Percentiles rank a stretch among this genome's conserved stretches.
Conservation (phyloP, 92 coral and sea anemone species). For the Phenganax stokvisi region DNA sequence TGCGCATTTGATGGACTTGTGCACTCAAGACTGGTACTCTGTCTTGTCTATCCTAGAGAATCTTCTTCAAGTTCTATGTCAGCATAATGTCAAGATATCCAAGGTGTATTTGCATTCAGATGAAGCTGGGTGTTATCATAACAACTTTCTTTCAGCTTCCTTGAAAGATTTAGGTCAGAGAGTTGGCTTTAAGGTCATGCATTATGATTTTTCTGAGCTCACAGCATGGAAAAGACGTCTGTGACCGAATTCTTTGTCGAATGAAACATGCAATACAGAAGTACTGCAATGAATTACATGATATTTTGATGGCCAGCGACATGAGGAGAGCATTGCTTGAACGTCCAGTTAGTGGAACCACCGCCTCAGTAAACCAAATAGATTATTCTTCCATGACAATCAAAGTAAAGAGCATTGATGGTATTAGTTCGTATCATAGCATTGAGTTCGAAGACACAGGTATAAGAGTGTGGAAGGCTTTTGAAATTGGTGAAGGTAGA, state of each 20-base stretch:
- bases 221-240: conserved; percentile 52
- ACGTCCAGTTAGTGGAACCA: conserved; percentile 22
- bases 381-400: conserved; percentile 6
- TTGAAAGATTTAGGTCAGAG: conserved; percentile 45
- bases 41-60: conserved; percentile 51
- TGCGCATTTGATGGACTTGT: conserved; percentile 41
- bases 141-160: conserved; percentile 43
- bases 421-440: conserved; percentile 1
- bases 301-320: conserved; percentile 10
- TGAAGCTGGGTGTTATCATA: conserved; percentile 64
- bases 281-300: conserved; percentile 32
- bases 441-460: conserved; percentile 3
- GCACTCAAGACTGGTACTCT: conserved; percentile 66
- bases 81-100: conserved; percentile 35
- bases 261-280: conserved; percentile 44
- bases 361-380: conserved; percentile 9
- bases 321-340: conserved; percentile 24
- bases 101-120: conserved; percentile 47
- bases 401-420: conserved; percentile 3
- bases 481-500: neutral
- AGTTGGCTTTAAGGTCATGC: conserved; percentile 39
- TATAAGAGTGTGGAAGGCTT: conserved; percentile 11
- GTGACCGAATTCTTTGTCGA: conserved; percentile 52
- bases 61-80: conserved; percentile 36
- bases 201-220: conserved; percentile 49